A percentile compares a stretch with the other conserved stretches of the same genome.
Evolutionary conservation across 2,888 invertebrate genomes (phyloP).

Genomic region (Melinaea marsaeus): DNA sequence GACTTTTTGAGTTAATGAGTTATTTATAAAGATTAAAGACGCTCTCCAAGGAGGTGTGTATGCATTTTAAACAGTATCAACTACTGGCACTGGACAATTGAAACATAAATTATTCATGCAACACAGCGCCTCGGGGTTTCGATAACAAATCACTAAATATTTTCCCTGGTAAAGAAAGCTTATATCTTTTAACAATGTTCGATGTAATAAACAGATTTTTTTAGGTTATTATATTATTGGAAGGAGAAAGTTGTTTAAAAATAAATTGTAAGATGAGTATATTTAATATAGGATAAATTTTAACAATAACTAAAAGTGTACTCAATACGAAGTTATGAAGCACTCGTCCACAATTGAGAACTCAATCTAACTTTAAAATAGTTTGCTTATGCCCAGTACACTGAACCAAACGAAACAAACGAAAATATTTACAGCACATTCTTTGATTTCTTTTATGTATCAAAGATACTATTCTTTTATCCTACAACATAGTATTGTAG

Average conservation of each 20-base stretch:
- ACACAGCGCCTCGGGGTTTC: slow-evolving; percentile 9
- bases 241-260: too few species aligned
- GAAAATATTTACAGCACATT: slow-evolving; percentile 15
- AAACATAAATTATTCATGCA: slow-evolving; percentile 14
- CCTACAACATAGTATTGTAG: too few species aligned
- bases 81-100: slow-evolving; percentile 14
- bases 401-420: slow-evolving; percentile 37
- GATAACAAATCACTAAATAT: slow-evolving; percentile 3
- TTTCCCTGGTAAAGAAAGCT: not conserved
- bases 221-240: too few species aligned
- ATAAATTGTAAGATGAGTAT: too few species aligned
- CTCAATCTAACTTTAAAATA: slow-evolving; percentile 66
- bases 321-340: slow-evolving; percentile 28
- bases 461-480: too few species aligned
- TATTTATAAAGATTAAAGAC: not conserved
- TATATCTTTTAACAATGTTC: too few species aligned
- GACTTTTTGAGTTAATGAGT: not conserved
- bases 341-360: slow-evolving; percentile 45
- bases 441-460: not conserved
- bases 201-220: too few species aligned
- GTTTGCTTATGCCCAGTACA: slow-evolving; percentile 42
- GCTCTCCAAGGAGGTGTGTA: not conserved
- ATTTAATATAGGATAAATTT: too few species aligned
- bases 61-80: slow-evolving; percentile 15
- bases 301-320: too few species aligned